phyloP scores from a whole-genome alignment of 2,113 vertebrate species.

The Rostratula benghalensis region DNA sequence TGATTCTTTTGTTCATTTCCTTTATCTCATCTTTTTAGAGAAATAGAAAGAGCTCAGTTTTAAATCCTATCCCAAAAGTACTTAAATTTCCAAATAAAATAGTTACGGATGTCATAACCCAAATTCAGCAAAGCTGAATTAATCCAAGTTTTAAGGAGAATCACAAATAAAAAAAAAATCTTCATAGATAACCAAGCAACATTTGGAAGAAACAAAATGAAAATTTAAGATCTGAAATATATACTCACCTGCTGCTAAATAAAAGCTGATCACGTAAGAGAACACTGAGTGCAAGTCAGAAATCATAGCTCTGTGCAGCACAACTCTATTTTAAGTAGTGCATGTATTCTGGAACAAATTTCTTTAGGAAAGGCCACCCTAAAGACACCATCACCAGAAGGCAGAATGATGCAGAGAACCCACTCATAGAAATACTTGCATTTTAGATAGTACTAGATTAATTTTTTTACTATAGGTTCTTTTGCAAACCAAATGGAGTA shows the following conservation, averaged over 20 bases:
- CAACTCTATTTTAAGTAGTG: not conserved
- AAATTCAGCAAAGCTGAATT: not conserved
- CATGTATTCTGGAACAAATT: not conserved
- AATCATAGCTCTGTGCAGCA: not conserved
- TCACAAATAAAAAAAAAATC: not conserved
- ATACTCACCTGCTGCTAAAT: not conserved
- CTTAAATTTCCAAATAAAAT: not conserved
- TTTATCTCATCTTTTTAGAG: not conserved
- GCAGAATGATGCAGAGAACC: not conserved
- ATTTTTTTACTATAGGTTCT: not conserved
- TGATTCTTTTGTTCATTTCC: not conserved
- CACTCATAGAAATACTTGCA: not conserved
- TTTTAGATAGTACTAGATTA: not conserved
- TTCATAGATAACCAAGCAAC: not conserved
- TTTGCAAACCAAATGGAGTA: not conserved
- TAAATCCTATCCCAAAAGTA: not conserved
- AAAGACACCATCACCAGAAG: not conserved
- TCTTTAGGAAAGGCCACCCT: not conserved
- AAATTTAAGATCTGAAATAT: not conserved
- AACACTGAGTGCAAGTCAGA: not conserved
- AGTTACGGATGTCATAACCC: fast-evolving
- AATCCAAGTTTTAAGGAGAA: not conserved
- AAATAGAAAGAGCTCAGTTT: not conserved
- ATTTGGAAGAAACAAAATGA: not conserved
- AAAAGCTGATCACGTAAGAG: not conserved